Base-by-base conservation (phyloP, 2,888 invertebrate genomes). In the Belgica antarctica region DNA sequence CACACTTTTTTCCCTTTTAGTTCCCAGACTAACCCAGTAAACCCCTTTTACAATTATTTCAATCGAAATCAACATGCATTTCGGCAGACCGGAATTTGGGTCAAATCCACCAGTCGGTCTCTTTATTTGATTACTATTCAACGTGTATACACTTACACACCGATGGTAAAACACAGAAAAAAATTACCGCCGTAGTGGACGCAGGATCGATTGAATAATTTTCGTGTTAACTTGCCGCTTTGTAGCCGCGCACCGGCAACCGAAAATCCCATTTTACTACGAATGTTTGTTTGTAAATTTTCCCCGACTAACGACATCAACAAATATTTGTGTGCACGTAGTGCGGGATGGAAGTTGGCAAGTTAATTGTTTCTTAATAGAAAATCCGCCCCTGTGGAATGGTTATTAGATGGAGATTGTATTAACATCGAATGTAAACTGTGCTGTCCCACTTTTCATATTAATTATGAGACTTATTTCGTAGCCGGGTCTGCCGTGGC, bases 31-130 rank as follows among this genome's bases (percentile, higher is more conserved):
- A n/a, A n/a, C n/a, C n/a, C n/a, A n/a, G n/a, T n/a, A n/a, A n/a
- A n/a, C n/a, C n/a, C n/a, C n/a, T n/a, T n/a, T n/a, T n/a, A n/a
- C n/a, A n/a, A n/a, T n/a, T n/a, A n/a, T n/a, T n/a, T n/a, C n/a
- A n/a, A n/a, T n/a, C n/a, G n/a, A n/a, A n/a, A n/a, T n/a, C n/a
- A n/a, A n/a, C 61, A 19, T 61, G 28, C 25, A 25, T 19, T 61
- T 52, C n/a, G 17, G 3, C 22, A 17, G 52, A 52, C 52, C 7
- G 52, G 22, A 41, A 66, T 66, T 47, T 27, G 17, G 65, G 65
- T 66, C 65, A 66, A 66, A 27, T 31, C n/a, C 41, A 24, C 41
- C 36, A 47, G 65, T 47, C 47, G 47, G 28, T 31, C 52, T 47
- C 28, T 66, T 22, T 62, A 4, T 62, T 34, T 62, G 15, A 47